Conservation (phyloP, 2,113 vertebrate species). For the Cyanoliseus patagonus region DNA sequence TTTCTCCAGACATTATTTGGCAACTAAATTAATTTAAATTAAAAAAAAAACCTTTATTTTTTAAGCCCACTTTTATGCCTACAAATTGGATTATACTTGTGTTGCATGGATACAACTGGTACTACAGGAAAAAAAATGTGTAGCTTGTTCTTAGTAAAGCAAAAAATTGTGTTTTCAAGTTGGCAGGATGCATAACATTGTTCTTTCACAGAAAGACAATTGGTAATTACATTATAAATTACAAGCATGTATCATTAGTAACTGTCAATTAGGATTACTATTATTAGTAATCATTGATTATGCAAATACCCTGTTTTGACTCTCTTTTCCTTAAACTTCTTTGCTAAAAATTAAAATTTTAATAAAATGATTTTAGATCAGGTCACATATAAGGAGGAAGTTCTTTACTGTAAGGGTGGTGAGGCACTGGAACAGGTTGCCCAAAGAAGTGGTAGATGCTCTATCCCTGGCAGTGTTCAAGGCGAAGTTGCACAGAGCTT, state of each 20-base stretch:
- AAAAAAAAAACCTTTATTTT: slow-evolving; percentile 24
- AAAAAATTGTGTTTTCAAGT: slow-evolving; percentile 17
- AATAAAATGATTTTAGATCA: not conserved
- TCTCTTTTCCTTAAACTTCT: not conserved
- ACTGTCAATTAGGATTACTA: slow-evolving; percentile 62
- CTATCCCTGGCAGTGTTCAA: not conserved
- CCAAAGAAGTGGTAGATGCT: not conserved
- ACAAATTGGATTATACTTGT: not conserved
- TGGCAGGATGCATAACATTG: slow-evolving; percentile 23
- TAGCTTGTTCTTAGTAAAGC: slow-evolving; percentile 13
- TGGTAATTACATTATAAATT: not conserved
- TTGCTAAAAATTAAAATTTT: not conserved
- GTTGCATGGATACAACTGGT: not conserved
- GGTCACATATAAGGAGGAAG: not conserved
- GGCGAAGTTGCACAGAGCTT: not conserved
- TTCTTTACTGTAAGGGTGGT: not conserved
- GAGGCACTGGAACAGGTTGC: not conserved
- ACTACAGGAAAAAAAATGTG: not conserved
- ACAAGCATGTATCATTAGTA: not conserved
- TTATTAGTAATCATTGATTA: slow-evolving; percentile 58
- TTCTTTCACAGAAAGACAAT: slow-evolving; percentile 40
- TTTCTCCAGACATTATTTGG: slow-evolving; percentile 30
- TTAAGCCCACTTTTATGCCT: slow-evolving; percentile 20
- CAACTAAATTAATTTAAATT: slow-evolving; percentile 51
- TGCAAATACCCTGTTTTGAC: slow-evolving; percentile 49